Percentiles rank a stretch among this genome's conserved stretches.
Conservation (phyloP, 2,797 vertebrate genomes). For the Anguilla pacifica region DNA sequence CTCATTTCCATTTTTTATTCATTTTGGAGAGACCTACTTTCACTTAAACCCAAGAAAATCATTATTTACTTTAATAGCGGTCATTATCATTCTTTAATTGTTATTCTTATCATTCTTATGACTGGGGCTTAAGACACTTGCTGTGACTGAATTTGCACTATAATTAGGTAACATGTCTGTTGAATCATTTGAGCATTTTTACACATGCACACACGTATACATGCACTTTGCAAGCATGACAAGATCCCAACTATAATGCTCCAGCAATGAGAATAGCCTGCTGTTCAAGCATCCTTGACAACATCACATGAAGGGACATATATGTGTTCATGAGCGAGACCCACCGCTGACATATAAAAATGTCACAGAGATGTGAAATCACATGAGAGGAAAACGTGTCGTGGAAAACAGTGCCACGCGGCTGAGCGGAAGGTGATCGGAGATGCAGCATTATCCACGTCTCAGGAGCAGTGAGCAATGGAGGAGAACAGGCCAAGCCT, state of each 20-base stretch:
- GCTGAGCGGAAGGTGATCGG: too few species aligned
- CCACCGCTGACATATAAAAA: not conserved
- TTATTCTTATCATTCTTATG: not conserved
- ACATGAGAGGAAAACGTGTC: not conserved
- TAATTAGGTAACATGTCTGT: not conserved
- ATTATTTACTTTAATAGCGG: not conserved
- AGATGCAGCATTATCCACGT: not conserved
- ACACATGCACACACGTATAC: not conserved
- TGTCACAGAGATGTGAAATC: conserved; percentile 20
- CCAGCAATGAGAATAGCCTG: not conserved
- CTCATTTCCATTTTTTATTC: too few species aligned
- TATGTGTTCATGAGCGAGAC: not conserved
- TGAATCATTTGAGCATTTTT: not conserved
- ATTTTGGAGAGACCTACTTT: too few species aligned
- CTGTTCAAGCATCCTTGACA: not conserved
- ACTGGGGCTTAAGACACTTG: not conserved
- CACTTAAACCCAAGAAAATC: too few species aligned
- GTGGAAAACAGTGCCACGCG: not conserved
- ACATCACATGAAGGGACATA: not conserved
- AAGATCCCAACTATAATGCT: not conserved
- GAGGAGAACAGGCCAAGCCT: not conserved
- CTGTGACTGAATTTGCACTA: not conserved
- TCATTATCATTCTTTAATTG: not conserved
- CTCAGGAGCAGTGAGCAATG: not conserved
- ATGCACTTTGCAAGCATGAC: not conserved